Conservation (phyloP, 2,888 invertebrate species). For the Synergus laeviventris region DNA sequence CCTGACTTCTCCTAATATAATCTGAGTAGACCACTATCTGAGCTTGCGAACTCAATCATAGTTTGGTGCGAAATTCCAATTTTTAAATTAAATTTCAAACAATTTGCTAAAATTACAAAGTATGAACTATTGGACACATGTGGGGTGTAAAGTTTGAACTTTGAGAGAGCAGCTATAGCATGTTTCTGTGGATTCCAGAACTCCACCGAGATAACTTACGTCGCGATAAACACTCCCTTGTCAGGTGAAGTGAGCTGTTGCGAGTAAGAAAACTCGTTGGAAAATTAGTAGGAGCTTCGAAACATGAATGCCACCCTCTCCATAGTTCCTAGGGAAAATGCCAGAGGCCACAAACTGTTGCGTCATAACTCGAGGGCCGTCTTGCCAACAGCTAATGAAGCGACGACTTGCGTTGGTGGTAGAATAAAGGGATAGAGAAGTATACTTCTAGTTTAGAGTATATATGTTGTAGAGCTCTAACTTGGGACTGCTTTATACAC, state of each 20-base stretch:
- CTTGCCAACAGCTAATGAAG: slow-evolving; percentile 62
- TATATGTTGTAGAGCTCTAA: slow-evolving; percentile 48
- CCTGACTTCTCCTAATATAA: no score
- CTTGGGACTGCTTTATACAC: slow-evolving; percentile 62
- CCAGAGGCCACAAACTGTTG: slow-evolving; percentile 72
- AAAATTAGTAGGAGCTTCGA: slow-evolving; percentile 31
- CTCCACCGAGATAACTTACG: slow-evolving; percentile 27
- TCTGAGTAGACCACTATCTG: no score
- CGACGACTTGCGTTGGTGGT: slow-evolving; percentile 55
- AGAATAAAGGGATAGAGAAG: slow-evolving; percentile 38
- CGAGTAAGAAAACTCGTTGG: slow-evolving; percentile 21
- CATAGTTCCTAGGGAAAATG: slow-evolving; percentile 43
- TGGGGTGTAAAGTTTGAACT: slow-evolving; percentile 7
- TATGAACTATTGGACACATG: not conserved
- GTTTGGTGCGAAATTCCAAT: not conserved
- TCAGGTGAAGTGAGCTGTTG: slow-evolving; percentile 11
- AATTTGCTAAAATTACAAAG: not conserved
- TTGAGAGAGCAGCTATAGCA: not conserved
- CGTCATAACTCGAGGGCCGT: slow-evolving; percentile 66
- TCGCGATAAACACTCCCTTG: slow-evolving; percentile 29
- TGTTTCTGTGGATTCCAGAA: not conserved
- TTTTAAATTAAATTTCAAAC: not conserved
- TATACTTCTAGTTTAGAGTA: slow-evolving; percentile 40
- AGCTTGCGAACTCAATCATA: not conserved
- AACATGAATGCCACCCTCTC: slow-evolving; percentile 20